Evolutionary conservation across 2,888 invertebrate genomes (phyloP), one percentile per base, ranked within the genome.

Genomic region (Brachylomia viminalis): DNA sequence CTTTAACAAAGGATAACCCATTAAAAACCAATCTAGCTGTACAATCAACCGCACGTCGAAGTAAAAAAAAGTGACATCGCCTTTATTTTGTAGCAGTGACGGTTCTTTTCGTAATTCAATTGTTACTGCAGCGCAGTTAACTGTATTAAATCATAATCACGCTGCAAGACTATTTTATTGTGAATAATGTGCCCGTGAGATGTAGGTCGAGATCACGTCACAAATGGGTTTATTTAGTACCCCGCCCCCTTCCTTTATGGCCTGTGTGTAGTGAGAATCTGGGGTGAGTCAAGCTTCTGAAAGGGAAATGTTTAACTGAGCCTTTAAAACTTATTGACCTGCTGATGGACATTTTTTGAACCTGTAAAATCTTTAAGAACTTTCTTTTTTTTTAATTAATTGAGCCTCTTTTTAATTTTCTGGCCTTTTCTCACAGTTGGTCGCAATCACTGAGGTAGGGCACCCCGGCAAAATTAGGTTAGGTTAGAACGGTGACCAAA

Each of bases 201-300:
- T 81, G 59, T 81, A 72, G 81, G 72, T 68, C 65, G 61, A 23
- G 80, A 79, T 79, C 20, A 71, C 27, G 20, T 83, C 83, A 84
- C 30, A 66, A 77, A 67, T 71, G 33, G 54, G 80, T 72, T 84
- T 56, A 84, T 79, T 84, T 54, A 58, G 33, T 49, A 66, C 49
- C 64, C 33, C 54, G 42, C n/a, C n/a, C n/a, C n/a, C n/a, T n/a
- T 81, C 20, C 45, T 27, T 79, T 58, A 68, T 64, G 42, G 59
- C 68, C 56, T 30, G n/a, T 42, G 47, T 52, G 17, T 13, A 38
- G 6, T 66, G 30, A 33, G 17, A 61, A 38, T 54, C 7, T 38
- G 17, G 33, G 33, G 75, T 27, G n/a, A 61, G n/a, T n/a, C n/a
- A n/a, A n/a, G n/a, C n/a, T n/a, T n/a, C n/a, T n/a, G n/a, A n/a